phyloP scores from a whole-genome alignment of 2,888 invertebrate genomes.

The Blastobasis lacticolella region DNA sequence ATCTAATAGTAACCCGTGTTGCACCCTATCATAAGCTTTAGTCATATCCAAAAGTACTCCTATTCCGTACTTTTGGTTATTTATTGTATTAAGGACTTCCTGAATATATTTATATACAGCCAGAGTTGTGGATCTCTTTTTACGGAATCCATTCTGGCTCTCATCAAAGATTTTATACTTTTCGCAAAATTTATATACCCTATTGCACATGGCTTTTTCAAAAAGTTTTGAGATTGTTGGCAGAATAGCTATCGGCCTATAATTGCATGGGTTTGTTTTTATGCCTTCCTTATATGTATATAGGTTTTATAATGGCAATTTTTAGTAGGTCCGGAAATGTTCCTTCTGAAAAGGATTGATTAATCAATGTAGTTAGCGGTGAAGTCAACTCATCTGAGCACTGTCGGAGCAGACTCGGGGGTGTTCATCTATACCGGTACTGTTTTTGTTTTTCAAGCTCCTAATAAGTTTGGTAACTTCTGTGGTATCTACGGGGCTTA shows the following conservation, averaged over 20 bases:
- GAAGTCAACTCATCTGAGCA: background rate
- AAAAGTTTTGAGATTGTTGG: constrained; percentile 2
- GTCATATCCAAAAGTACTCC: background rate
- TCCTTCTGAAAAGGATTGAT: background rate
- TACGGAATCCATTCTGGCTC: background rate
- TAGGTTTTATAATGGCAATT: background rate
- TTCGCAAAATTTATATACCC: constrained; percentile 3
- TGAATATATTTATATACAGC: background rate
- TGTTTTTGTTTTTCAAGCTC: background rate
- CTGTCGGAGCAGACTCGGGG: background rate
- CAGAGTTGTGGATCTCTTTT: background rate
- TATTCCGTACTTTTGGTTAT: background rate
- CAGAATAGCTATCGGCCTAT: constrained; percentile 3
- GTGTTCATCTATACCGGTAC: background rate
- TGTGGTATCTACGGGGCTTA: background rate
- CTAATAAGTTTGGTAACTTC: background rate
- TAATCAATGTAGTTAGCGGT: background rate
- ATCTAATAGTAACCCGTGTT: background rate
- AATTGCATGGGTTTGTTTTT: constrained; percentile 1
- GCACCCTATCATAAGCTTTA: background rate
- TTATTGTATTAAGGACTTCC: background rate
- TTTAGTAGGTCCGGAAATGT: constrained; percentile 1
- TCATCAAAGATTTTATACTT: constrained; percentile 1
- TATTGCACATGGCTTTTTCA: constrained; percentile 3
- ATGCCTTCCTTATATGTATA: constrained; percentile 1